A percentile compares a stretch with the other conserved stretches of the same genome.
Conservation (phyloP, 2,888 invertebrate species). For the Hoplodrina ambigua region DNA sequence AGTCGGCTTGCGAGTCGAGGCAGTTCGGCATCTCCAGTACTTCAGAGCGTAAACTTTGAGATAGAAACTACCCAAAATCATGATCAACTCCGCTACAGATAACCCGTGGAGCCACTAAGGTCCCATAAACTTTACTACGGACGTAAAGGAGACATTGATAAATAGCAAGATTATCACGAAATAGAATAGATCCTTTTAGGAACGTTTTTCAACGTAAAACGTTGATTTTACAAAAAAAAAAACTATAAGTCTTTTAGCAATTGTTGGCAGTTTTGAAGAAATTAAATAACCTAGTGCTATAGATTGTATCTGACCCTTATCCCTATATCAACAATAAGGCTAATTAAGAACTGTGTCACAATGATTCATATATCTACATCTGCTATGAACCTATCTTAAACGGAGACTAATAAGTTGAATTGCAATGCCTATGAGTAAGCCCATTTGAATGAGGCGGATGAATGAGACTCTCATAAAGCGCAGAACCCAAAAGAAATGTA, state of each 20-base stretch:
- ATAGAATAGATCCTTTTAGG: slow-evolving; percentile 54
- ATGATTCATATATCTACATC: slow-evolving; percentile 52
- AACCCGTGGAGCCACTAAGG: slow-evolving; percentile 53
- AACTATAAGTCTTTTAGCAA: slow-evolving; percentile 40
- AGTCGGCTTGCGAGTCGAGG: slow-evolving; percentile 2
- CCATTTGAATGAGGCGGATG: slow-evolving; percentile 41
- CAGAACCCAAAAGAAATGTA: slow-evolving; percentile 41
- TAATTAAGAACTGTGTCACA: slow-evolving; percentile 54
- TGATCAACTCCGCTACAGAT: slow-evolving; percentile 56
- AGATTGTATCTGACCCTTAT: slow-evolving; percentile 23
- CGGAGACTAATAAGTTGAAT: slow-evolving; percentile 41
- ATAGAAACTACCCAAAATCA: slow-evolving; percentile 51
- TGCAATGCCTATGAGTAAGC: slow-evolving; percentile 50
- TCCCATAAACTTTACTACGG: slow-evolving; percentile 62
- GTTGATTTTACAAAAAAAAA: slow-evolving; percentile 53
- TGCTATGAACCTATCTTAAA: slow-evolving; percentile 42
- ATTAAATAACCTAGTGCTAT: background rate
- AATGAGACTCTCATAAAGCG: slow-evolving; percentile 27
- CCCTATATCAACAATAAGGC: slow-evolving; percentile 17
- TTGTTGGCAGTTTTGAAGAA: slow-evolving; percentile 25
- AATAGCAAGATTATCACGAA: slow-evolving; percentile 67
- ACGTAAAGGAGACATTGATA: slow-evolving; percentile 67
- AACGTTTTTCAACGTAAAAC: slow-evolving; percentile 50
- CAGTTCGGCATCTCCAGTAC: slow-evolving; percentile 18
- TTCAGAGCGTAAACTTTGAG: slow-evolving; percentile 37